Percentiles rank a stretch among this genome's conserved stretches.
These are phyloP conservation scores for Bombylius discolor DNA, from an alignment of 2,888 invertebrate species.

Conservation along the genomic window DNA sequence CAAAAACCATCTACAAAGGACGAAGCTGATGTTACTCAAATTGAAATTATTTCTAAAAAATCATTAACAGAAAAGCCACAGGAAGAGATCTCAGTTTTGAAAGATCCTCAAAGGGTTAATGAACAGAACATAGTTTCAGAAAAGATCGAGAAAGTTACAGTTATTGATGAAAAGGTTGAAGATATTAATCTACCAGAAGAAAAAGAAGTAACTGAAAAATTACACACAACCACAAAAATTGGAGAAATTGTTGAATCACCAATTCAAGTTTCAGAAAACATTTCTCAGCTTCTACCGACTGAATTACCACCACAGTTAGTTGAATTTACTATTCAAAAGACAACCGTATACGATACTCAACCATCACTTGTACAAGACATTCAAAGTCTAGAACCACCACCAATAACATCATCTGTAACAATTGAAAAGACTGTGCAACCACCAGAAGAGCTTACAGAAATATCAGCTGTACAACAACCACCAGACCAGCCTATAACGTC, in stretches of 20 bases:
- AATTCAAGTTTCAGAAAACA: no score
- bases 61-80: no score
- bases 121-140: no score
- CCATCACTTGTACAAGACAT: conserved; percentile 13
- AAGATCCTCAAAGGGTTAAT: no score
- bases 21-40: no score
- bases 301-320: conserved; percentile 18
- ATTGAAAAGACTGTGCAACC: not conserved
- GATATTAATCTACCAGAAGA: conserved; percentile 7
- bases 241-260: no score
- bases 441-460: not conserved
- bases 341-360: conserved; percentile 26
- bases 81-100: no score
- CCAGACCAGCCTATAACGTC: no score
- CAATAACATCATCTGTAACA: not conserved
- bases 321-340: conserved; percentile 27
- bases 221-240: no score
- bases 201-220: not conserved
- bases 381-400: not conserved
- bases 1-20: not conserved
- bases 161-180: conserved; percentile 7
- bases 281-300: not conserved
- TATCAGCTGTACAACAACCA: not conserved
- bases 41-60: no score
- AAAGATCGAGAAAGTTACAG: no score